Evolutionary conservation across 1,140 invertebrate species (phyloP).

Genomic region (Drosophila mojavensis): DNA sequence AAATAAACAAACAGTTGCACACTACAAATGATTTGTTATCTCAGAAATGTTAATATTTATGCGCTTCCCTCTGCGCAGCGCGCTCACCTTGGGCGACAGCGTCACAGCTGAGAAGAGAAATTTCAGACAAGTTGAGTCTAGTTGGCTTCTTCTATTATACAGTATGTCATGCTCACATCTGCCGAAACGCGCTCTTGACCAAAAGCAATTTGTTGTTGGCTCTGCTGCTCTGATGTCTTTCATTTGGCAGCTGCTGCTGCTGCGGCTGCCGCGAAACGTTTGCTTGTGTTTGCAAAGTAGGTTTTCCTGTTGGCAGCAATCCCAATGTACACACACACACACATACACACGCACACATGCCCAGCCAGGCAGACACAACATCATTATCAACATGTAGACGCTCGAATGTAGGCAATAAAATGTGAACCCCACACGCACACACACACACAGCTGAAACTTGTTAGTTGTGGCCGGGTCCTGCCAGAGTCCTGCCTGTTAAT

Average conservation of each 20-base stretch:
- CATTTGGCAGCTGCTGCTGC: slow-evolving; percentile 3
- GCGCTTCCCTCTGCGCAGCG: neutral
- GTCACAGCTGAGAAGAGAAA: no score
- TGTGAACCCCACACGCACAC: slow-evolving; percentile 26
- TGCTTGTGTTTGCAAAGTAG: slow-evolving; percentile 49
- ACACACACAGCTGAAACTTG: neutral
- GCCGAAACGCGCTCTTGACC: slow-evolving; percentile 31
- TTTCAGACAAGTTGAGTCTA: no score
- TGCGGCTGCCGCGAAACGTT: neutral
- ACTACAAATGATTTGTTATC: slow-evolving; percentile 3
- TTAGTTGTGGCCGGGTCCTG: neutral
- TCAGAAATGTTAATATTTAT: neutral
- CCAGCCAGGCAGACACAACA: slow-evolving; percentile 1
- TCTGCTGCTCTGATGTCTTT: slow-evolving; percentile 1
- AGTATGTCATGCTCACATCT: slow-evolving; percentile 7
- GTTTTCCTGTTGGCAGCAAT: slow-evolving; percentile 59
- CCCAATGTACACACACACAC: slow-evolving; percentile 26
- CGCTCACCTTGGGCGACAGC: no score
- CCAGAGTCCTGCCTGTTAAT: slow-evolving; percentile 52
- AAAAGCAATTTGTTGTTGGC: slow-evolving; percentile 28
- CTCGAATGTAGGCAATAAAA: slow-evolving; percentile 47
- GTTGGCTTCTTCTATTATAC: neutral
- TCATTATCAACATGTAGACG: neutral
- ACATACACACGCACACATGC: slow-evolving; percentile 2
- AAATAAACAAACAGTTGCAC: slow-evolving; percentile 1